These are phyloP conservation scores for Boulengeromyrus knoepffleri DNA, from an alignment of 2,113 vertebrate species.

Conservation along the genomic window DNA sequence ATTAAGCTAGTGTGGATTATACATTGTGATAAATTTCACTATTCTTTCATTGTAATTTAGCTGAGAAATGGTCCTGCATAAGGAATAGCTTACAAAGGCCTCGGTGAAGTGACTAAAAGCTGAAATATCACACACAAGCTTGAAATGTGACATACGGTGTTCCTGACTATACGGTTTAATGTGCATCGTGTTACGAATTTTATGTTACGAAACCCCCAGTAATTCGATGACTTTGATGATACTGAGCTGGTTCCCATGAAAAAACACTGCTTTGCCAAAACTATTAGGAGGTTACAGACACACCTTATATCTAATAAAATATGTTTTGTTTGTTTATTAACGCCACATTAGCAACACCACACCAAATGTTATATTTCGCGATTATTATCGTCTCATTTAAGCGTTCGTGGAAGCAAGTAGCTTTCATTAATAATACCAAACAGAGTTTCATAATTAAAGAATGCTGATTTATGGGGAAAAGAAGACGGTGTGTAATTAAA, in stretches of 20 bases:
- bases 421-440: background rate
- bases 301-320: background rate
- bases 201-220: background rate
- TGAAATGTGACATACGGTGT: background rate
- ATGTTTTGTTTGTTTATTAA: background rate
- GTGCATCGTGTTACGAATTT: background rate
- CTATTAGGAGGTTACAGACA: background rate
- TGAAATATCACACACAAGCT: background rate
- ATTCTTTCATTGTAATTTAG: background rate
- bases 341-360: background rate
- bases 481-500: background rate
- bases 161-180: background rate
- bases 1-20: conserved; percentile 11
- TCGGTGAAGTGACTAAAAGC: background rate
- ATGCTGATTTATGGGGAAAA: background rate
- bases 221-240: background rate
- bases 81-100: background rate
- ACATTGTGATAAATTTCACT: background rate
- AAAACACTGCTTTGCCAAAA: background rate
- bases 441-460: background rate
- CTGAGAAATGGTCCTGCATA: background rate
- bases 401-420: background rate
- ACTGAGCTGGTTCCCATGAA: background rate
- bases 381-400: background rate
- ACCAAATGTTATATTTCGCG: background rate